phyloP scores from a whole-genome alignment of 2,888 invertebrate species.

The Drosophila lutescens region DNA sequence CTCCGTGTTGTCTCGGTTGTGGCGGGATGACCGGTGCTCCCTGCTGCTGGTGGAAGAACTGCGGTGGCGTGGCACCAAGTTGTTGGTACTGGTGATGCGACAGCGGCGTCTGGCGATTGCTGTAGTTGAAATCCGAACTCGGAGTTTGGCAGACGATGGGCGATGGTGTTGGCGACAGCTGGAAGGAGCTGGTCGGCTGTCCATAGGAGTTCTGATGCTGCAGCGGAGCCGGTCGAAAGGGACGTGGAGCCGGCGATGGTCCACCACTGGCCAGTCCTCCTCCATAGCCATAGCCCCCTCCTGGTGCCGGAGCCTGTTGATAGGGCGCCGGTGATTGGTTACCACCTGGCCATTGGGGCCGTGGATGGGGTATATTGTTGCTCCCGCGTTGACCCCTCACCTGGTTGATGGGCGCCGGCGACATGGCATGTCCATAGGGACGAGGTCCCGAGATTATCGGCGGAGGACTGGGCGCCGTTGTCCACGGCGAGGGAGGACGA shows the following conservation, averaged over 20 bases:
- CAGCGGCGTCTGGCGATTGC: conserved; percentile 85
- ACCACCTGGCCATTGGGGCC: conserved; percentile 87
- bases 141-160: conserved; percentile 87
- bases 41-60: conserved; percentile 76
- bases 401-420: conserved; percentile 83
- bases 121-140: conserved; percentile 86
- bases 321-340: conserved; percentile 84
- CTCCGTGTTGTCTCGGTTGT: conserved; percentile 80
- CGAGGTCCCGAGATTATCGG: conserved; percentile 88
- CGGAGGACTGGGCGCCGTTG: conserved; percentile 88
- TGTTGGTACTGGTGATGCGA: conserved; percentile 76
- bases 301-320: conserved; percentile 64
- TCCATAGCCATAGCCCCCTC: conserved; percentile 47
- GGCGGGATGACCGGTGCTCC: conserved; percentile 80
- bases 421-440: conserved; percentile 83
- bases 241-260: conserved; percentile 82
- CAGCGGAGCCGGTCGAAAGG: conserved; percentile 83
- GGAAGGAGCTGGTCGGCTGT: conserved; percentile 82
- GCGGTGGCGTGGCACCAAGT: conserved; percentile 78
- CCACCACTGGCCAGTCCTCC: conserved; percentile 24
- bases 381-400: conserved; percentile 84
- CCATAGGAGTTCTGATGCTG: conserved; percentile 81
- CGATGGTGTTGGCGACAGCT: conserved; percentile 86
- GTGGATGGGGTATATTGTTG: conserved; percentile 87
- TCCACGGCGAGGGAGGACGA: conserved; percentile 90